Evolutionary conservation across 2,113 vertebrate species (phyloP), one percentile per base, ranked within the genome.

Genomic region (Cichladusa arquata): DNA sequence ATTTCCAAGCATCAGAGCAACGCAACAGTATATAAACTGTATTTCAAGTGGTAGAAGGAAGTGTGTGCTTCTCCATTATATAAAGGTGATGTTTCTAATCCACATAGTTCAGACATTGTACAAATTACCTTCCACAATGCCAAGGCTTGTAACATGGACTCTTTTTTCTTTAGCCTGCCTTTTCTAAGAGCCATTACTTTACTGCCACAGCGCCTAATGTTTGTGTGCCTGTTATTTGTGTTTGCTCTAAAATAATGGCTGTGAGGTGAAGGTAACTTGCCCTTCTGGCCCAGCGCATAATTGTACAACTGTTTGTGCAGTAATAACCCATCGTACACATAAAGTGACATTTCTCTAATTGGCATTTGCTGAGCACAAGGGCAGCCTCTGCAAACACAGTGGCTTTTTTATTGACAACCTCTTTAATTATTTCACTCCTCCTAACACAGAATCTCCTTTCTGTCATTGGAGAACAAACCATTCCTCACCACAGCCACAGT

Each of bases 281-380:
- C 72, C 80, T 93, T 90, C 66, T 86, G 88, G 91, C 85, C 67
- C 79, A 70, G 80, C 1, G 1, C 0, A 0, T 65, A 90, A 81
- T 53, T 86, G 77, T 85, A 94, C 84, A 78, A 92, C 60, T 48
- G 44, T 90, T 67, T 81, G 71, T 84, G 60, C 48, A 83, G 79
- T 47, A 96, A 94, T 69, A 97, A 83, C 62, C 87, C 85, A 67
- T 40, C 9, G 7, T 48, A 89, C 86, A 78, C n/a, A 94, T 80
- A 95, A 96, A 94, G 76, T 88, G 94, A 92, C 89, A 90, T 86
- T 94, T 93, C 77, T 96, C 83, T 95, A 95, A 96, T 76, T 86
- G 91, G 73, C 73, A 76, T 91, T 57, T 87, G 65, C 66, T 85
- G 86, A 92, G 84, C 3, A 3, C 69, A 86, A 91, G 62, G 64